Evolutionary conservation across 2,113 vertebrate genomes (phyloP), one percentile per base, ranked within the genome.

Genomic region (Corythornis madagascariensis): DNA sequence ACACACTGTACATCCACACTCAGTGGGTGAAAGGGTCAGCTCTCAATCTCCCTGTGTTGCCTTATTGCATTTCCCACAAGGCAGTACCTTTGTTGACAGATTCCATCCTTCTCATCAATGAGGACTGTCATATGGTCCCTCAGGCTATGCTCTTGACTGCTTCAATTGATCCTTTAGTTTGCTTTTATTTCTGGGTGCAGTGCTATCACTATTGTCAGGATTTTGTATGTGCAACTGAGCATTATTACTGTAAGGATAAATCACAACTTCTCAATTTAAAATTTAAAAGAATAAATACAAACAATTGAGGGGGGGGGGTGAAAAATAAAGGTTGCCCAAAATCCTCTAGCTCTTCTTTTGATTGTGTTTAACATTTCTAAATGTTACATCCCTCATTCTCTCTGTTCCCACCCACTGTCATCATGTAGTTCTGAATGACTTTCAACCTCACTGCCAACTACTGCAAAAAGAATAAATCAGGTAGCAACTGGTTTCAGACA

Each of bases 401-500:
- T 56, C 53, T 21, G 25, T 48, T 42, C 13, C 3, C 3, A 7
- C 6, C 9, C 9, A 4, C 47, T 13, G 13, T 29, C 19, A 7
- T 48, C 42, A 74, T 52, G 43, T n/a, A 88, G 65, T 55, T 78
- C 66, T 35, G 31, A 88, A 89, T 94, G 89, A 89, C 79, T 96
- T 90, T 87, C 85, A 96, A 91, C 52, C 55, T 89, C 48, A 59
- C 80, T 85, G 94, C 82, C 95, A 96, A 33, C 79, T 71, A 74
- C 38, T 38, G 75, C 82, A 92, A 93, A 92, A 94, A 92, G 78
- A 96, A 82, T 88, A 95, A 95, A 97, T 80, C 57, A 61, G 91
- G 85, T 96, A 97, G 96, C 90, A 93, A 97, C 92, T 83, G 88
- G 95, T 96, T 96, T 97, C 88, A 88, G 86, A 70, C 63, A 7